phyloP scores from a whole-genome alignment of 2,888 invertebrate genomes.

The Galeruca laticollis region DNA sequence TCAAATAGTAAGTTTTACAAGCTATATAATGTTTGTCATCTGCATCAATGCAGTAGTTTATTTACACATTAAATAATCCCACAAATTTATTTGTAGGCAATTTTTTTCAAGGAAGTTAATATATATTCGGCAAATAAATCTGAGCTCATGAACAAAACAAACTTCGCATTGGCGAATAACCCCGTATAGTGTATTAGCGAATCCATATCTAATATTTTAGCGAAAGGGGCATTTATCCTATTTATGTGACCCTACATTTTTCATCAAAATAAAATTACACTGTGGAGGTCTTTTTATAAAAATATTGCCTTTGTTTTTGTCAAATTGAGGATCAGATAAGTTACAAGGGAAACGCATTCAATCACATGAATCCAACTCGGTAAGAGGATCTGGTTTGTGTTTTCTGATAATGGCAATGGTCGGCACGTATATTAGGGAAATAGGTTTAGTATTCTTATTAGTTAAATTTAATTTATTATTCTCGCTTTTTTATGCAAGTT shows the following conservation, averaged over 20 bases:
- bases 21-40: no score
- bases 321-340: slow-evolving; percentile 40
- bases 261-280: slow-evolving; percentile 40
- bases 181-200: slow-evolving; percentile 13
- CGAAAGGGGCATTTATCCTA: slow-evolving; percentile 35
- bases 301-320: slow-evolving; percentile 45
- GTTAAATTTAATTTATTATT: no score
- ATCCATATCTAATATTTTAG: slow-evolving; percentile 34
- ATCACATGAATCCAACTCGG: slow-evolving; percentile 33
- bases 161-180: slow-evolving; percentile 8
- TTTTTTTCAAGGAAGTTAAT: not conserved
- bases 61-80: no score
- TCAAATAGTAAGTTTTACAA: no score
- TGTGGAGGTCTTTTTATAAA: slow-evolving; percentile 40
- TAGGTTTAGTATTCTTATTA: not conserved
- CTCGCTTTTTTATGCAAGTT: no score
- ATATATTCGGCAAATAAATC: not conserved
- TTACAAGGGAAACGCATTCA: slow-evolving; percentile 39
- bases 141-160: not conserved
- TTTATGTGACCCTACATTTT: slow-evolving; percentile 39
- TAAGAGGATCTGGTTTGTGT: slow-evolving; percentile 25
- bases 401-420: not conserved
- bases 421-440: not conserved
- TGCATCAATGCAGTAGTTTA: no score
- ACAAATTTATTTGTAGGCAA: no score